Evolutionary conservation across 2,888 invertebrate genomes (phyloP).

Genomic region (Chironomus riparius): DNA sequence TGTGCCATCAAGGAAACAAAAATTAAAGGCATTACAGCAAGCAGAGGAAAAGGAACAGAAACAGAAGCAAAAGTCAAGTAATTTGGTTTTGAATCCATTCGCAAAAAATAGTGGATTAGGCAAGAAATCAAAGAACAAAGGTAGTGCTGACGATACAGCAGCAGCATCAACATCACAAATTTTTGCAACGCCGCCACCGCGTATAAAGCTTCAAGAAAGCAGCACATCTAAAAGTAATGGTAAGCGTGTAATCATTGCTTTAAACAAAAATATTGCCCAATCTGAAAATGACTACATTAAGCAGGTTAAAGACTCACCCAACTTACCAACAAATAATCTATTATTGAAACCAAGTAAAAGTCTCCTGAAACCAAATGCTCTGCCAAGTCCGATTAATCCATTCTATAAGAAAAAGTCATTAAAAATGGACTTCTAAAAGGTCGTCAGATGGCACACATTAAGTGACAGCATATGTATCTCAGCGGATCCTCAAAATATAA

Average conservation of each 20-base stretch:
- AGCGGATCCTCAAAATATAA: too few relatives aligned
- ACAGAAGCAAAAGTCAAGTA: conserved; percentile 30
- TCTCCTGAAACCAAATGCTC: conserved; percentile 58
- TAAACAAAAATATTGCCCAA: conserved; percentile 62
- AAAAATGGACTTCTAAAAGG: not conserved
- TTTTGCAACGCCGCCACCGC: not conserved
- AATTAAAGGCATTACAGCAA: conserved; percentile 30
- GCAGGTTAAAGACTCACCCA: conserved; percentile 61
- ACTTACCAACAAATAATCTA: conserved; percentile 63
- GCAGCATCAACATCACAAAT: conserved; percentile 16
- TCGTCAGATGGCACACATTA: not conserved
- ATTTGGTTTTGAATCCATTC: conserved; percentile 33
- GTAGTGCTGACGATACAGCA: not conserved
- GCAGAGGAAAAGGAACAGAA: conserved; percentile 36
- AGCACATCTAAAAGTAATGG: conserved; percentile 33
- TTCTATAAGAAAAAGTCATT: conserved; percentile 51
- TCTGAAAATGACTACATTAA: conserved; percentile 63
- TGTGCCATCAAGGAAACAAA: conserved; percentile 36
- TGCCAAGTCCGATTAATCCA: conserved; percentile 66
- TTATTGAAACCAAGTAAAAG: conserved; percentile 57
- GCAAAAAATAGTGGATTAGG: conserved; percentile 27
- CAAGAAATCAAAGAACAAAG: not conserved
- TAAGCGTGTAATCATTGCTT: conserved; percentile 65
- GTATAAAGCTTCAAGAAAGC: not conserved
- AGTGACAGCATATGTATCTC: too few relatives aligned